Evolutionary conservation across 2,113 vertebrate genomes (phyloP).

Genomic region (Planiliza haematocheilus): DNA sequence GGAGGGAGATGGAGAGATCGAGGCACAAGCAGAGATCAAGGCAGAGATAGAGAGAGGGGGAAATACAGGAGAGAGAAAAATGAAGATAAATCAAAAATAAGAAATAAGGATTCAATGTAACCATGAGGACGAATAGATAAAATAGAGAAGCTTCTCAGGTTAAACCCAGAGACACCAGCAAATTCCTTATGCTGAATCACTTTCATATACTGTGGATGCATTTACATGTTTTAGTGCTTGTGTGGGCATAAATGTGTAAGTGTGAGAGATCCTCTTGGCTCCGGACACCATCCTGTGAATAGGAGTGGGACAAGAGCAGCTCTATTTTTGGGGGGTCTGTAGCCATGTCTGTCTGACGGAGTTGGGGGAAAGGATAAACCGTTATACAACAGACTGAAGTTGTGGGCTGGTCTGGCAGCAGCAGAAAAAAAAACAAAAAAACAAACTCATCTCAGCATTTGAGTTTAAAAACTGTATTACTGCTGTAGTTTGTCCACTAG

Average conservation of each 20-base stretch:
- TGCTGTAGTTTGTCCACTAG: background rate
- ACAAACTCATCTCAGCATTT: too few relatives aligned
- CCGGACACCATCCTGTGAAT: constrained; percentile 46
- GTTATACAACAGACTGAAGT: constrained; percentile 21
- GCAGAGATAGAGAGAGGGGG: constrained; percentile 1
- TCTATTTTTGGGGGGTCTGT: constrained; percentile 57
- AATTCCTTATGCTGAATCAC: background rate
- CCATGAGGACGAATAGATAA: constrained; percentile 7
- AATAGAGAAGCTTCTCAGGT: constrained; percentile 4
- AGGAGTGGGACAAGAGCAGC: constrained; percentile 54
- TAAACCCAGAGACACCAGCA: background rate
- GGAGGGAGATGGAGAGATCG: constrained; percentile 34
- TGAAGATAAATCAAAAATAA: background rate
- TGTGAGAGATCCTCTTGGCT: constrained; percentile 48
- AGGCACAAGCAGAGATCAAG: constrained; percentile 14
- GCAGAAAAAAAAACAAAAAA: background rate
- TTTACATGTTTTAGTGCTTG: constrained; percentile 2
- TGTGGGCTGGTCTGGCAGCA: too few relatives aligned
- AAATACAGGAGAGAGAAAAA: background rate
- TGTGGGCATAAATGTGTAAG: background rate
- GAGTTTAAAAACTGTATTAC: too few relatives aligned
- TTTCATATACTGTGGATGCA: background rate
- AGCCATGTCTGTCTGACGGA: constrained; percentile 17
- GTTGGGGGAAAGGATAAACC: constrained; percentile 46
- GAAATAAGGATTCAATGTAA: constrained; percentile 5